These are phyloP conservation scores for Gari tellinella DNA, from an alignment of 2,888 invertebrate genomes.

Conservation along the genomic window DNA sequence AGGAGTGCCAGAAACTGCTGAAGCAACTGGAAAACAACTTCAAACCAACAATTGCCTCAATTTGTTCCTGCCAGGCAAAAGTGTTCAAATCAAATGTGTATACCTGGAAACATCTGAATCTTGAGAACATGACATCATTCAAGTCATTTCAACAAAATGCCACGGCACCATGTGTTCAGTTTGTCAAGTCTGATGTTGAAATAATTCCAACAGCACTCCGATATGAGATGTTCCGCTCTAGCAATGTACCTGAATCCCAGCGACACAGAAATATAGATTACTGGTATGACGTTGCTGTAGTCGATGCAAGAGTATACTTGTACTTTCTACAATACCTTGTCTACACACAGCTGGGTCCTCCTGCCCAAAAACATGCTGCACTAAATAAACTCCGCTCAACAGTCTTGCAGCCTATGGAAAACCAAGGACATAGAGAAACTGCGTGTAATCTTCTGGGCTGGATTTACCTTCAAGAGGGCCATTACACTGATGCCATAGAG, in stretches of 20 bases:
- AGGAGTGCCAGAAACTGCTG: too few relatives aligned
- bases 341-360: neutral
- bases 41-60: too few relatives aligned
- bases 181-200: conserved; percentile 1
- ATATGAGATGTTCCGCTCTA: conserved; percentile 18
- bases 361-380: neutral
- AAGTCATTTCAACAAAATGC: too few relatives aligned
- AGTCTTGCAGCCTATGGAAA: neutral
- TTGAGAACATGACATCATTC: too few relatives aligned
- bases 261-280: neutral
- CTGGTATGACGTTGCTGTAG: conserved; percentile 15
- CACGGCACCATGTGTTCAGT: conserved; percentile 5
- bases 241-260: neutral
- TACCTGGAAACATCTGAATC: too few relatives aligned
- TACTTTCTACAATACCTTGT: conserved; percentile 6
- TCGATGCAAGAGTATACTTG: conserved; percentile 14
- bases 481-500: neutral
- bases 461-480: conserved; percentile 7
- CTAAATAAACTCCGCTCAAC: neutral
- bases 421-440: conserved; percentile 16
- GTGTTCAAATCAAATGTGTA: too few relatives aligned
- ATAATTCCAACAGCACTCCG: conserved; percentile 8
- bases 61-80: too few relatives aligned
- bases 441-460: conserved; percentile 7
- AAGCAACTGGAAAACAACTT: too few relatives aligned